Conservation (phyloP, 2,797 vertebrate species). For the Aeoliscus strigatus region DNA sequence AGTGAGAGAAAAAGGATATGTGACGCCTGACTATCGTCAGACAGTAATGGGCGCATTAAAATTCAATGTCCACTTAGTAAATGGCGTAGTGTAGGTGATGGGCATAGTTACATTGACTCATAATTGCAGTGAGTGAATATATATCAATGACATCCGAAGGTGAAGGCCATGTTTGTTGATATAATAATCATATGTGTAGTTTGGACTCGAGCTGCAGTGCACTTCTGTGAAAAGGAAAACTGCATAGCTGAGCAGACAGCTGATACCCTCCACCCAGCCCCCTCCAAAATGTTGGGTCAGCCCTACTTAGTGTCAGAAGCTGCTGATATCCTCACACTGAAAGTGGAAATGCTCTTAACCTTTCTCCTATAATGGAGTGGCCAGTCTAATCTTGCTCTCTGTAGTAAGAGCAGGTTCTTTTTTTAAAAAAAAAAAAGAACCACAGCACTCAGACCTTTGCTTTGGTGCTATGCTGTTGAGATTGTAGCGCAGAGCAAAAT, state of each 20-base stretch:
- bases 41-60: constrained; percentile 64
- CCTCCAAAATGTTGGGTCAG: constrained; percentile 67
- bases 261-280: constrained; percentile 28
- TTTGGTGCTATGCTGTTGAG: constrained; percentile 36
- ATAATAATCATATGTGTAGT: constrained; percentile 5
- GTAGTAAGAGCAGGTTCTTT: constrained; percentile 57
- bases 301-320: constrained; percentile 69
- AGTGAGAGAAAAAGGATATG: constrained; percentile 35
- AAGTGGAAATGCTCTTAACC: constrained; percentile 69
- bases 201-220: background rate
- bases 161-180: constrained; percentile 8
- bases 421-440: constrained; percentile 39
- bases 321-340: constrained; percentile 62
- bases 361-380: constrained; percentile 61
- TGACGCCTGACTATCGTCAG: constrained; percentile 52
- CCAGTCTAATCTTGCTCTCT: constrained; percentile 60
- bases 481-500: constrained; percentile 36
- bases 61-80: constrained; percentile 52
- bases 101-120: constrained; percentile 52
- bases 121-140: constrained; percentile 35
- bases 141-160: constrained; percentile 15
- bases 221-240: constrained; percentile 4
- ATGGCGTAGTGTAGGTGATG: constrained; percentile 46
- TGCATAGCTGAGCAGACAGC: constrained; percentile 34
- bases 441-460: constrained; percentile 50